Evolutionary conservation across 2,888 invertebrate genomes (phyloP), one percentile per base, ranked within the genome.

Genomic region (Dolomedes plantarius): DNA sequence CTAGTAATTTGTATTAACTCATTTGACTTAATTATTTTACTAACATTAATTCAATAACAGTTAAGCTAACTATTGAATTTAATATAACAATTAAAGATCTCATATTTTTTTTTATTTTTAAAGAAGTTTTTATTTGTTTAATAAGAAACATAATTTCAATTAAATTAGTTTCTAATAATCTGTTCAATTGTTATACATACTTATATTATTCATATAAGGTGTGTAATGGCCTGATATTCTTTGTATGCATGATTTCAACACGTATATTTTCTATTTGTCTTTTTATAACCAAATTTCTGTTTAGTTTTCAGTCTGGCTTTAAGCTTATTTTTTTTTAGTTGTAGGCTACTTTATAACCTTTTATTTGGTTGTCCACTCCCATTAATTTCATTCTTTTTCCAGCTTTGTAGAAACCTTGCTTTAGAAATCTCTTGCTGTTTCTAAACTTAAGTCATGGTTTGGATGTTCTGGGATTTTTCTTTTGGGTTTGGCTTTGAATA

Each of bases 381-480:
- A 56, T 6, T 56, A 56, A 56, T 56, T 56, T 56, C 23, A 19
- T 6, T 23, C 19, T 56, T 36, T 23, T 56, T 56, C 3, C 56
- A 56, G 56, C 56, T 56, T 56, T 56, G 19, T 56, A 56, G 56
- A 56, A 23, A 56, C 56, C 23, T 23, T 56, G 56, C 56, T 56
- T 56, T 56, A 56, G 56, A 56, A 56, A 23, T 31, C n/a, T 67
- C 67, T 32, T 32, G 23, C 36, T 67, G 23, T 67, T 36, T 67
- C 67, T 32, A 36, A 32, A 31, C 67, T 67, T 67, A 67, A 0
- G 32, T 31, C 19, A 28, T 31, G 67, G 67, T 32, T 67, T 32
- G 65, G 36, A 36, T 67, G 31, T 19, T 67, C 67, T 67, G 67
- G 67, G 32, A 67, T 67, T 32, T 67, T 67, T 67, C 23, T 36